These are phyloP conservation scores for Eulithis prunata DNA, from an alignment of 2,888 invertebrate genomes.

Conservation along the genomic window DNA sequence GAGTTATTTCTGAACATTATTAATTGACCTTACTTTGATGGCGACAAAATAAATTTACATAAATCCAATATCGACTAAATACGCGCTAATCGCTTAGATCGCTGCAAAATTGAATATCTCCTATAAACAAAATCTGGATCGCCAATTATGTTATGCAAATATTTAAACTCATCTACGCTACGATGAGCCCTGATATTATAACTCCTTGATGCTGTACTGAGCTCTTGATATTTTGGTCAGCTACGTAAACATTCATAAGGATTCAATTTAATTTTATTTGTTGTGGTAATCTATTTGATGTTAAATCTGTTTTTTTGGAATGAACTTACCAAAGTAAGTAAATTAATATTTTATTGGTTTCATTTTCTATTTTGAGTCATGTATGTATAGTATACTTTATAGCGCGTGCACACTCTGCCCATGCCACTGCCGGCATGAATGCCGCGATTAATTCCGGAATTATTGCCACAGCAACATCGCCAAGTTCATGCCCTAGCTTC, in stretches of 20 bases:
- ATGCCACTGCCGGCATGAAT: too few relatives aligned
- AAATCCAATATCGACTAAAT: conserved; percentile 58
- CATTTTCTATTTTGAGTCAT: too few relatives aligned
- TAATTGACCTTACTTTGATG: conserved; percentile 31
- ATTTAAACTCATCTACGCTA: conserved; percentile 16
- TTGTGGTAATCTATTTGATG: neutral
- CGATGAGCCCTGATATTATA: conserved; percentile 11
- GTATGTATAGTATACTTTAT: too few relatives aligned
- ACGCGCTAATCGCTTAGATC: conserved; percentile 53
- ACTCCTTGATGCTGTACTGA: neutral
- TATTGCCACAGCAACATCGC: too few relatives aligned
- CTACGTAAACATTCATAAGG: conserved; percentile 6
- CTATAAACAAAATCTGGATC: conserved; percentile 51
- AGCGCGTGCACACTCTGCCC: too few relatives aligned
- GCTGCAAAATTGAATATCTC: conserved; percentile 50
- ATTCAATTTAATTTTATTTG: neutral
- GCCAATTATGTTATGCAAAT: conserved; percentile 56
- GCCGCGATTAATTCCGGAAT: too few relatives aligned
- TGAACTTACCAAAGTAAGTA: too few relatives aligned
- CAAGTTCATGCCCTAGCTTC: too few relatives aligned
- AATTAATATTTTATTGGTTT: too few relatives aligned
- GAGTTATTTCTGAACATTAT: conserved; percentile 31
- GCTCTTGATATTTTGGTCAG: conserved; percentile 16
- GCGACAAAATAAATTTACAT: conserved; percentile 54
- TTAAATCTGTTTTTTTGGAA: neutral